Percentiles rank a stretch among this genome's conserved stretches.
Evolutionary conservation across 2,797 vertebrate genomes (phyloP).

Genomic region (Lithobates pipiens): DNA sequence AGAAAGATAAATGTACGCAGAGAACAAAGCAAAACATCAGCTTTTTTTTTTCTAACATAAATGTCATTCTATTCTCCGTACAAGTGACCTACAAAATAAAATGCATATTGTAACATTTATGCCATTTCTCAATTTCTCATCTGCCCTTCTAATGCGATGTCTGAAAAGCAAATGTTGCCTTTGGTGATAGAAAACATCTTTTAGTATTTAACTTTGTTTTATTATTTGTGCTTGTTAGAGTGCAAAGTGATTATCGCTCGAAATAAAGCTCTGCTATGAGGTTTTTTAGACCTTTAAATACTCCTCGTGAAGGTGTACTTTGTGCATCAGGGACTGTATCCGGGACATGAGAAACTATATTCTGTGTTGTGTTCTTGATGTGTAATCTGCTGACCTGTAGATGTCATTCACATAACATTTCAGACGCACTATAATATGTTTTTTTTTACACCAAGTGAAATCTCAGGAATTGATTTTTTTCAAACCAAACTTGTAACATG

Average conservation of each 20-base stretch:
- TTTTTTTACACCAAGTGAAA: neutral
- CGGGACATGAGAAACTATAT: neutral
- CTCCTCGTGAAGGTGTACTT: neutral
- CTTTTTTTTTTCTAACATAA: conserved; percentile 39
- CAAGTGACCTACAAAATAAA: conserved; percentile 54
- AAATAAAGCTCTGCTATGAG: neutral
- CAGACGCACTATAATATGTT: conserved; percentile 5
- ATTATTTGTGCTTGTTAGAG: neutral
- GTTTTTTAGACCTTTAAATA: neutral
- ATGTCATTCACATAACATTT: conserved; percentile 16
- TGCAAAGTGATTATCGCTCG: neutral
- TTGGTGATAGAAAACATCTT: neutral
- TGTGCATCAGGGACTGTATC: too few relatives aligned
- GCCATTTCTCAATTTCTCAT: conserved; percentile 18
- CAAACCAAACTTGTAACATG: conserved; percentile 6
- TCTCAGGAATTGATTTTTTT: conserved; percentile 6
- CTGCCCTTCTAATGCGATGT: neutral
- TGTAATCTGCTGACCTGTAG: conserved; percentile 7
- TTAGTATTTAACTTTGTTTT: neutral
- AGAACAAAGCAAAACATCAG: conserved; percentile 33
- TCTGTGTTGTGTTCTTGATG: neutral
- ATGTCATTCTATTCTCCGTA: conserved; percentile 38
- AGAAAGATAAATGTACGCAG: conserved; percentile 41
- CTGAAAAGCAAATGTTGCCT: neutral
- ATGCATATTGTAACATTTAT: conserved; percentile 47